Base-by-base conservation (phyloP, 2,888 invertebrate species). In the Cinara cedri region DNA sequence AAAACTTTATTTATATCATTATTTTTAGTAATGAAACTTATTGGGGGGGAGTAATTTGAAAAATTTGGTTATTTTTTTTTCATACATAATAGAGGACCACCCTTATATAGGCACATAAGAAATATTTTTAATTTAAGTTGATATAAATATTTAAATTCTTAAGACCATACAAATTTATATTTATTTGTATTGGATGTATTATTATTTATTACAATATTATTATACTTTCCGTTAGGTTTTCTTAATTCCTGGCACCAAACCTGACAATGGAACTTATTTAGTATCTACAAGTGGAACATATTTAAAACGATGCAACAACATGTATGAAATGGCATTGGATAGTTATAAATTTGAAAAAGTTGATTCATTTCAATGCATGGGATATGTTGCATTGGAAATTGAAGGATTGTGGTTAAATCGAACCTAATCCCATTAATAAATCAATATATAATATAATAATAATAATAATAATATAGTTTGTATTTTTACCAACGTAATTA, bases 271-370 rank as follows among this genome's bases (percentile, higher is more conserved):
- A 62, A 72, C 19, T 49, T 62, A 34, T 51, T 19, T 21, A 49
- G 26, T 72, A 62, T 19, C 72, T 34, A 72, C 72, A 26, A 62
- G 62, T n/a, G 72, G 62, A 49, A 72, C 62, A 60, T 72, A 62
- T 34, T 62, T 72, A 26, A 62, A 62, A 62, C 60, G 46, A 14
- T 72, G 60, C n/a, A n/a, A 72, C 16, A 57, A 57, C n/a, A 57
- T 72, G 11, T 24, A 72, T 46, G 19, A 57, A 44, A 72, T 72
- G 57, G 44, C 57, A 16, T 44, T 72, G 24, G 4, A 57, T 57
- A 72, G 55, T 55, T n/a, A 72, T 72, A 44, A 44, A 49, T 72
- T 72, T 72, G 13, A 62, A 62, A 72, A 72, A 72, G 62, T 72
- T 21, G 9, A 9, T 19, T 16, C 60, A 49, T 72, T 19, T 51